Percentiles rank a stretch among this genome's conserved stretches.
phyloP scores from a whole-genome alignment of 1,140 invertebrate genomes.

The Pseudachorutes palmiensis region DNA sequence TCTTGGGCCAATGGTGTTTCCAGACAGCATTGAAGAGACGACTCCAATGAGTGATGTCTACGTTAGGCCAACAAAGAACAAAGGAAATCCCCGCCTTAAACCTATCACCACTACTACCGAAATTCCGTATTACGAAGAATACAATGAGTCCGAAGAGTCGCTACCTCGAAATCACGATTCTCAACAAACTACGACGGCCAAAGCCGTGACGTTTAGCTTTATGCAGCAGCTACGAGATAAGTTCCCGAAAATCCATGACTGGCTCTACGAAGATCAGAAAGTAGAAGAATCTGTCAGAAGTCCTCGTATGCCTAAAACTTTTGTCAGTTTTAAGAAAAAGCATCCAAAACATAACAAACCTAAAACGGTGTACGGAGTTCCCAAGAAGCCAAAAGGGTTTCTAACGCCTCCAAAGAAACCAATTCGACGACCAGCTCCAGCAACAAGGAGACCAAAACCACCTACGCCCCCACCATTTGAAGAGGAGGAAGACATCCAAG shows the following conservation, averaged over 20 bases:
- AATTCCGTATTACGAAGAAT: not conserved
- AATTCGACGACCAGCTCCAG: not conserved
- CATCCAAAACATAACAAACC: not conserved
- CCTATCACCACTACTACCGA: not conserved
- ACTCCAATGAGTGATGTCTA: not conserved
- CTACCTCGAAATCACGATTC: not conserved
- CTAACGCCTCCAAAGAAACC: not conserved
- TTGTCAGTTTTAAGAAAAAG: not conserved
- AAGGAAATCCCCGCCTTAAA: not conserved
- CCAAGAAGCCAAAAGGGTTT: not conserved
- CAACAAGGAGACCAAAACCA: not conserved
- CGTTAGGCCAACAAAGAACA: not conserved
- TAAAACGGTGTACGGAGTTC: not conserved
- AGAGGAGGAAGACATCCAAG: constrained; percentile 10
- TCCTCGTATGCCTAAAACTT: not conserved
- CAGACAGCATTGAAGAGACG: not conserved
- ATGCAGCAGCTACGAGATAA: not conserved
- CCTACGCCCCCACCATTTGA: not conserved
- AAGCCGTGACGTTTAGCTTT: not conserved
- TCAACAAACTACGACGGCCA: not conserved
- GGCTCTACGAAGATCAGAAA: not conserved
- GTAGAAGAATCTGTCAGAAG: not conserved
- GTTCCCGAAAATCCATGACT: not conserved
- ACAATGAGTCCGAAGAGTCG: not conserved
- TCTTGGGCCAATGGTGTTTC: not conserved